Evolutionary conservation across 2,888 invertebrate species (phyloP).

Genomic region (Ophion obscuratus): DNA sequence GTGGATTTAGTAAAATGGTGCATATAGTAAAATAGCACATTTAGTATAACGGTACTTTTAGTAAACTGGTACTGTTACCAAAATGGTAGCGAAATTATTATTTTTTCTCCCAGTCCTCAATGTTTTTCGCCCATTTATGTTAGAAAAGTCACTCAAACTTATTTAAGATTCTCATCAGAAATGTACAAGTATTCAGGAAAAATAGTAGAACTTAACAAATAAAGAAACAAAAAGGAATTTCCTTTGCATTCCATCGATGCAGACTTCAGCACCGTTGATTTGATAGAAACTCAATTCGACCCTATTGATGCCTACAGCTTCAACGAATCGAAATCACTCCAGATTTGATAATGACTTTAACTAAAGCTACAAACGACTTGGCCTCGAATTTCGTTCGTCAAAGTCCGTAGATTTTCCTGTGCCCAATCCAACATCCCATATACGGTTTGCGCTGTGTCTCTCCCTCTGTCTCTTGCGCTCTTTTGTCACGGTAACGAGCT

Average conservation of each 20-base stretch:
- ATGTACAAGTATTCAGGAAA: not conserved
- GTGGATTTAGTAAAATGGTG: no score
- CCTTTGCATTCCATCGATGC: not conserved
- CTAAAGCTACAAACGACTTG: no score
- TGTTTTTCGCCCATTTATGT: no score
- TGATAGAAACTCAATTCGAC: not conserved
- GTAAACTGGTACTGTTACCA: no score
- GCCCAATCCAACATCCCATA: not conserved
- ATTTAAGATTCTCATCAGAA: no score
- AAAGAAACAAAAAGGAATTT: not conserved
- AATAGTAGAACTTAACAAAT: not conserved
- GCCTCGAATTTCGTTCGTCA: not conserved
- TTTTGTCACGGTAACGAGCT: conserved; percentile 23
- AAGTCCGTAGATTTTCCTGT: not conserved
- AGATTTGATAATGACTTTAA: not conserved
- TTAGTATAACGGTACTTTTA: no score
- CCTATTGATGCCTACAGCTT: not conserved
- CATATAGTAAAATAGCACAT: no score
- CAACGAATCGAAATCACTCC: not conserved
- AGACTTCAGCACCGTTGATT: not conserved
- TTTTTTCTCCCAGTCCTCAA: no score
- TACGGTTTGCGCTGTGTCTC: not conserved
- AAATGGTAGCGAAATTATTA: not conserved
- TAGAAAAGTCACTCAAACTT: no score
- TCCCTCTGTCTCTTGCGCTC: not conserved